phyloP scores from a whole-genome alignment of 1,140 invertebrate genomes.

The Bactericera cockerelli region DNA sequence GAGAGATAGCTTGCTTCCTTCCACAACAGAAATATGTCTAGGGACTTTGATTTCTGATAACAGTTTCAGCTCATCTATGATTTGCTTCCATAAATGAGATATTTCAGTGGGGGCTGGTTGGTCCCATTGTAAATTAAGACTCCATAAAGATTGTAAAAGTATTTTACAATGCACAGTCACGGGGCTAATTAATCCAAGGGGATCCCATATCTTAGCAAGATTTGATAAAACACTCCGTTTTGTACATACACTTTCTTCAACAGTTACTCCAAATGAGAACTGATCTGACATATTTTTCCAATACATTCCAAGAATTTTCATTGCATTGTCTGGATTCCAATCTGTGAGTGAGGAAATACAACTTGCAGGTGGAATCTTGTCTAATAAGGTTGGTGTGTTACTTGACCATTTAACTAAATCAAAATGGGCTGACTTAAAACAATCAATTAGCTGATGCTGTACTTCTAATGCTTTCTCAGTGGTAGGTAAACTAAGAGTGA shows the following conservation, averaged over 20 bases:
- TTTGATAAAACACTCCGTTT: constrained; percentile 16
- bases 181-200: constrained; percentile 22
- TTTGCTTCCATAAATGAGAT: neutral
- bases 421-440: neutral
- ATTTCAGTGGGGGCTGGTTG: constrained; percentile 21
- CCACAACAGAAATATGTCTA: neutral
- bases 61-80: neutral
- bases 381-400: neutral
- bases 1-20: neutral
- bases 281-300: neutral
- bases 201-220: constrained; percentile 23
- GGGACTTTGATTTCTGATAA: neutral
- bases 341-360: neutral
- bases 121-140: constrained; percentile 26
- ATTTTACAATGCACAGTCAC: constrained; percentile 20
- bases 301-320: neutral
- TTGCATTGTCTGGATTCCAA: neutral
- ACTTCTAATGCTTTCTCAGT: neutral
- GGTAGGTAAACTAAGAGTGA: neutral
- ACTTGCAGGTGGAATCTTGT: neutral
- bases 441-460: neutral
- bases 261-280: neutral
- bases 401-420: neutral
- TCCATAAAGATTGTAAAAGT: constrained; percentile 18
- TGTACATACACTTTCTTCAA: neutral